Evolutionary conservation across 2,113 vertebrate genomes (phyloP).

Genomic region (Callithrix jacchus): DNA sequence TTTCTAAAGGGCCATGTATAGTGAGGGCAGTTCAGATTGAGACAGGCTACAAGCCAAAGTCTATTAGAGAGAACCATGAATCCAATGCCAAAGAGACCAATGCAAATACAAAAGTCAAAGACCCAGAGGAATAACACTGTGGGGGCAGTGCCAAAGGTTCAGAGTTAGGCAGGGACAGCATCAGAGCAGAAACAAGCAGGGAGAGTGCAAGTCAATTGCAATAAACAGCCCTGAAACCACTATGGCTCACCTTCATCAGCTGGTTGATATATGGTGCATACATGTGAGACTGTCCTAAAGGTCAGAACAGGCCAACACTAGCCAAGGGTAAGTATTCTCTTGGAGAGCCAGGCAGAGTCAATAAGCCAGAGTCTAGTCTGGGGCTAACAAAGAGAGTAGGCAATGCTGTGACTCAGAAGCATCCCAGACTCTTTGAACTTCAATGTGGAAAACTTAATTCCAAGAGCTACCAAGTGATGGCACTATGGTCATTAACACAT

Average conservation of each 20-base stretch:
- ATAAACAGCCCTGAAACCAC: neutral
- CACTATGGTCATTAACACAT: neutral
- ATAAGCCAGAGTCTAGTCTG: neutral
- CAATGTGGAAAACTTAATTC: neutral
- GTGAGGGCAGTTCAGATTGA: neutral
- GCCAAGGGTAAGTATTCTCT: neutral
- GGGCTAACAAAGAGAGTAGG: neutral
- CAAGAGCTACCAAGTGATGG: neutral
- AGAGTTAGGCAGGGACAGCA: neutral
- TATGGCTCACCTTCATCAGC: neutral
- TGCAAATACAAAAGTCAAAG: neutral
- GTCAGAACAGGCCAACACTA: neutral
- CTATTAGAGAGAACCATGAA: neutral
- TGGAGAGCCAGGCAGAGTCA: neutral
- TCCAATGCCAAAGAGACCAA: neutral
- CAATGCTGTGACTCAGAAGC: neutral
- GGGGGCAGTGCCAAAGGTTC: neutral
- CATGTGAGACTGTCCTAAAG: neutral
- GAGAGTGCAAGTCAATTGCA: neutral
- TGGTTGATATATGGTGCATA: neutral
- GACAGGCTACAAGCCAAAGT: neutral
- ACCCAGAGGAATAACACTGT: neutral
- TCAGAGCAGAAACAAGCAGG: neutral
- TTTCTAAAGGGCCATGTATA: neutral
- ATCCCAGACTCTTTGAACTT: neutral